Evolutionary conservation across 2,797 vertebrate species (phyloP), one percentile per base, ranked within the genome.

Genomic region (Sebastes diaconus): DNA sequence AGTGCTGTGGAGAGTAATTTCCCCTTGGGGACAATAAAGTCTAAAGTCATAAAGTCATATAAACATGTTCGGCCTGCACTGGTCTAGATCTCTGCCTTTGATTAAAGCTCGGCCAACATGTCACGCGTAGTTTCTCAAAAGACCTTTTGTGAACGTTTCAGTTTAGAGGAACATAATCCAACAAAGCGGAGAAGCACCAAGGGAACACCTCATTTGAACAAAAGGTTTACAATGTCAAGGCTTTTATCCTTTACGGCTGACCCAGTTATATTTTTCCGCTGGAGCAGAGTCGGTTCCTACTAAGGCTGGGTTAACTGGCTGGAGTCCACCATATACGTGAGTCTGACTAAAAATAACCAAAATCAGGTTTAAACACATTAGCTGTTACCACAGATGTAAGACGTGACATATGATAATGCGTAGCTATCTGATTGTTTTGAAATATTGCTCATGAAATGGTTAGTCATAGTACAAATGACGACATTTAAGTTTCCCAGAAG

Each of bases 241-340:
- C 10, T 39, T 85, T 81, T 83, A 77, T 87, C 68, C 54, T 25
- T 67, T 67, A 30, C 59, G 55, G 34, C 8, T 91, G 84, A 88
- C 80, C 84, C 57, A 88, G 32, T 87, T 93, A 52, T 83, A 27
- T 46, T 74, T 73, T 61, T 13, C 66, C 1, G 1, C 11, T 60
- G 66, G 24, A 77, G 20, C 9, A 39, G 25, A 25, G 64, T 29
- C 12, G 6, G 50, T 52, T 84, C 52, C 29, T 20, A 58, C 4
- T 64, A n/a, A 25, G 2, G 0, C 61, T 12, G 9, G 52, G 20
- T 39, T 46, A 42, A 24, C 63, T 34, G 42, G 18, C 36, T 42
- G 25, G 8, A 42, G 24, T 68, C 54, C 27, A 30, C 6, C 5
- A 3, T 30, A 9, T 24, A 20, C 9, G 7, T 82, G 34, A 72